Evolutionary conservation across 2,113 vertebrate genomes (phyloP), one percentile per base, ranked within the genome.

Genomic region (Myiozetetes cayanensis): DNA sequence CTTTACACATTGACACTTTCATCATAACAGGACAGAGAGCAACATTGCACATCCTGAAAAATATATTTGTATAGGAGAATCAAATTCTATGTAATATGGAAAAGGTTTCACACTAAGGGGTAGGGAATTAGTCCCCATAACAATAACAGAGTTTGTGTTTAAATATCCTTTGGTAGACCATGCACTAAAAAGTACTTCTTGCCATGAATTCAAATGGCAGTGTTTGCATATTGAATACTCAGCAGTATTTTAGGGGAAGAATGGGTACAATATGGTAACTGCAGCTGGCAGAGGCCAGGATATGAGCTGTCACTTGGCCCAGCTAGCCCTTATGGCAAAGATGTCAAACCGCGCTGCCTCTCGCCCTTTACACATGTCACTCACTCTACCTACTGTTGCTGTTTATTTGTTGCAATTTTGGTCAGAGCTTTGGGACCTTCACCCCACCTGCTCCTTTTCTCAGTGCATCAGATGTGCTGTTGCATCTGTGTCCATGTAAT

Each of bases 361-460:
- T 96, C 76, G 0, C 86, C 89, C 92, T 95, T 96, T 76, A 70
- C 96, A 94, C 90, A 95, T 93, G 88, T 96, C 94, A 89, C 70
- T 96, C 94, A 89, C 73, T 55, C 82, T 50, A 13, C 81, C 81
- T 83, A 58, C 83, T 94, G 75, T 85, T 91, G 90, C 75, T 92
- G 87, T 88, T 95, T 86, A 49, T 80, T 93, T 82, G 65, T 58
- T 92, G 90, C 55, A 92, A 23, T 96, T 96, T 86, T 15, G 5
- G 84, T 44, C 68, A 79, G 94, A 95, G 91, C 96, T 92, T 66
- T 91, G 93, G 87, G 95, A 96, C 86, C 86, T 82, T 41, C 65
- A 14, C 39, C 85, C 91, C 95, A 97, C 96, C 96, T 97, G 95
- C 89, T 97, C 68, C 87, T 94, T 95, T 96, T 85, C 87, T 90